Percentiles rank a stretch among this genome's conserved stretches.
phyloP scores from a whole-genome alignment of 1,140 invertebrate species.

The Tenebrio molitor region DNA sequence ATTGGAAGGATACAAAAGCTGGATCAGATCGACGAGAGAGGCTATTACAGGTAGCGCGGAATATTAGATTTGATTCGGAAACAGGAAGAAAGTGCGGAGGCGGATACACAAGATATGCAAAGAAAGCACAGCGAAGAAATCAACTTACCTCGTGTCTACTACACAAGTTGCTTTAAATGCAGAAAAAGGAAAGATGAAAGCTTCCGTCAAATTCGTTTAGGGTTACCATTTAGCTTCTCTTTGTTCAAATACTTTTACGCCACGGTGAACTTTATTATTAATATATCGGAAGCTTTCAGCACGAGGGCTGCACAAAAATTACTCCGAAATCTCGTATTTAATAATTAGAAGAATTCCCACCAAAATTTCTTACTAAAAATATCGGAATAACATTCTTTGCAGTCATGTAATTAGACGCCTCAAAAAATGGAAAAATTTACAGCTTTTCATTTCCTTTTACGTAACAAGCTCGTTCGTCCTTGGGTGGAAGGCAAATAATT shows the following conservation, averaged over 20 bases:
- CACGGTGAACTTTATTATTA: conserved; percentile 21
- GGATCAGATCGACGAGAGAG: conserved; percentile 1
- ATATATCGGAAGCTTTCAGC: not conserved
- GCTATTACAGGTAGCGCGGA: conserved; percentile 33
- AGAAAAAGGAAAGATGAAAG: conserved; percentile 39
- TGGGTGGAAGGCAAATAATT: not conserved
- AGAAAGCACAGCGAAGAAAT: conserved; percentile 26
- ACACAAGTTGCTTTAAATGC: conserved; percentile 34
- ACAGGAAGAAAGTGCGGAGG: conserved; percentile 30
- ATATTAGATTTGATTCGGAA: conserved; percentile 42
- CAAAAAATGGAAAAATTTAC: too few relatives aligned
- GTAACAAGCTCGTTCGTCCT: not conserved
- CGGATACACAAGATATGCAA: conserved; percentile 42
- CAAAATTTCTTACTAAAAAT: too few relatives aligned
- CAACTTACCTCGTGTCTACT: conserved; percentile 31
- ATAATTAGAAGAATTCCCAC: too few relatives aligned
- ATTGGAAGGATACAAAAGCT: not conserved
- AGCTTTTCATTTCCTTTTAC: conserved; percentile 1
- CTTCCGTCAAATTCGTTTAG: conserved; percentile 28
- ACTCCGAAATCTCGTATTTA: too few relatives aligned
- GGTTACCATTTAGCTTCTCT: conserved; percentile 13
- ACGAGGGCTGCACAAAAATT: too few relatives aligned
- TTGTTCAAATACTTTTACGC: conserved; percentile 20
- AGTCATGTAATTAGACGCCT: too few relatives aligned
- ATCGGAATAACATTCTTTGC: too few relatives aligned